Conservation (phyloP, 2,113 vertebrate species). For the Sceloporus tristichus region DNA sequence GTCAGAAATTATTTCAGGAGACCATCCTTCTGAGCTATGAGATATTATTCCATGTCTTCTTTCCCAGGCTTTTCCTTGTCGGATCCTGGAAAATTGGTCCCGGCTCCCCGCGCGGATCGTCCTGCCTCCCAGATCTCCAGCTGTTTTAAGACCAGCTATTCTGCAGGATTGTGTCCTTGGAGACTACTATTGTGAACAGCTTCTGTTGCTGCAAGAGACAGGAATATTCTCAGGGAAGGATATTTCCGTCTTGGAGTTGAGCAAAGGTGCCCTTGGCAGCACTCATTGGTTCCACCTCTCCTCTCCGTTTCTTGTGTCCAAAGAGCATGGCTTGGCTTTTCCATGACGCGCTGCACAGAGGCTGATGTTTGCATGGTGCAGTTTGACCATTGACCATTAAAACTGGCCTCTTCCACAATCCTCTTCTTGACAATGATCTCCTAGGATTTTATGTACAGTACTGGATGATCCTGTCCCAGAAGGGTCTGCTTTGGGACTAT, state of each 20-base stretch:
- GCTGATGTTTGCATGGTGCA: background rate
- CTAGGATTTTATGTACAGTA: background rate
- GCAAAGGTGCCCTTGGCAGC: background rate
- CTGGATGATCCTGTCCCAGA: background rate
- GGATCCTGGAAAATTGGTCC: constrained; percentile 51
- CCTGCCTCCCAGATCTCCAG: constrained; percentile 46
- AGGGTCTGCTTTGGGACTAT: background rate
- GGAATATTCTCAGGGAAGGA: constrained; percentile 23
- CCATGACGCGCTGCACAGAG: background rate
- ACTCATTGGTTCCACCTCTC: background rate
- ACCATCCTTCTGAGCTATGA: too few relatives aligned
- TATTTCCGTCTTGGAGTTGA: background rate
- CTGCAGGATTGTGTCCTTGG: constrained; percentile 42
- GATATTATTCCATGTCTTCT: constrained; percentile 19
- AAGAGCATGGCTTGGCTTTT: fast-evolving
- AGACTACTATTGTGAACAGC: constrained; percentile 19
- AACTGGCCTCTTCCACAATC: background rate
- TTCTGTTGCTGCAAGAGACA: constrained; percentile 41
- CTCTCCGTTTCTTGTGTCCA: background rate
- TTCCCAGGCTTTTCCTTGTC: constrained; percentile 62
- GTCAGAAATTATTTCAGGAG: too few relatives aligned
- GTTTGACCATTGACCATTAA: fast-evolving
- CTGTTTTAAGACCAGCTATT: constrained; percentile 65
- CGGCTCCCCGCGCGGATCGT: constrained; percentile 18
- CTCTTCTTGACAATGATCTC: background rate